Conservation (phyloP, 2,113 vertebrate species). For the Haplotaxodon microlepis region DNA sequence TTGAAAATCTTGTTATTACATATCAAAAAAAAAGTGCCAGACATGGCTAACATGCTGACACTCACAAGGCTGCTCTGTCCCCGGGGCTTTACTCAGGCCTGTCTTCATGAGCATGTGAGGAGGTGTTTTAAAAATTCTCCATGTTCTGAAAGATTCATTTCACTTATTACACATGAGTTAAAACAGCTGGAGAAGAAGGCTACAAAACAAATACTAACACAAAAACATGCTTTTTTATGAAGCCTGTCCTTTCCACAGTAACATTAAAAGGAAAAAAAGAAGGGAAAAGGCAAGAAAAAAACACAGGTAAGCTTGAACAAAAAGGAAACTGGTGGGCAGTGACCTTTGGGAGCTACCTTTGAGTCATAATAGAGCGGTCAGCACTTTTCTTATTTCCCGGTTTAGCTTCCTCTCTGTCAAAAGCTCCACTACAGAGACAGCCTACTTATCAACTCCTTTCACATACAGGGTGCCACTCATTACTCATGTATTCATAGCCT, state of each 20-base stretch:
- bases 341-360: neutral
- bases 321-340: neutral
- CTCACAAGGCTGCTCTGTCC: conserved; percentile 26
- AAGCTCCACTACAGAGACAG: conserved; percentile 32
- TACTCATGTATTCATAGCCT: conserved; percentile 67
- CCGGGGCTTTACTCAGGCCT: conserved; percentile 2
- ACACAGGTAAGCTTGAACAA: neutral
- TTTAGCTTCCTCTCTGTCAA: neutral
- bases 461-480: conserved; percentile 57
- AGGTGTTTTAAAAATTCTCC: conserved; percentile 6
- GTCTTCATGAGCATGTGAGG: neutral
- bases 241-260: neutral
- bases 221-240: neutral
- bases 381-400: conserved; percentile 7
- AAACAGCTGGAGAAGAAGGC: neutral
- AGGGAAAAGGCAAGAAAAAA: neutral
- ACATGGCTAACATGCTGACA: conserved; percentile 46
- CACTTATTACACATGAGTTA: neutral
- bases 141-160: neutral
- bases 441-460: conserved; percentile 62
- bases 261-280: neutral
- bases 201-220: neutral
- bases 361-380: neutral
- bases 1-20: conserved; percentile 30
- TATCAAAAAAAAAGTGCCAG: conserved; percentile 31